Conservation (phyloP, 2,113 vertebrate genomes). For the Mionectes macconnelli region DNA sequence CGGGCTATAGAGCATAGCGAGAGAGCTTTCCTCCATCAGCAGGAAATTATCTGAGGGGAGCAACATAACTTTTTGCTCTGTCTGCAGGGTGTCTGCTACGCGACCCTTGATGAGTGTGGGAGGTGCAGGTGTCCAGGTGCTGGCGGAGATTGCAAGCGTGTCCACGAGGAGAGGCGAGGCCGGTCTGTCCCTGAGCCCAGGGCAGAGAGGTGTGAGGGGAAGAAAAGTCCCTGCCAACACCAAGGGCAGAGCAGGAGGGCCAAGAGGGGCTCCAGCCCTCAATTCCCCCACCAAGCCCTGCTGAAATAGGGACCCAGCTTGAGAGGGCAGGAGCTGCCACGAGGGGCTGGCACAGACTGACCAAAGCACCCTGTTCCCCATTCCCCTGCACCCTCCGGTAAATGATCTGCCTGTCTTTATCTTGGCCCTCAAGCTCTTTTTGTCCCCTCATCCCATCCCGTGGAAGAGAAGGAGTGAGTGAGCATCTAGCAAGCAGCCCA, state of each 20-base stretch:
- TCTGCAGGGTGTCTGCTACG: accelerated
- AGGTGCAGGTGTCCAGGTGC: accelerated
- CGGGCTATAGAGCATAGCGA: too few relatives aligned
- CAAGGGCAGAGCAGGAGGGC: background rate
- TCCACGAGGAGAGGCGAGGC: accelerated
- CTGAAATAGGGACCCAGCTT: accelerated
- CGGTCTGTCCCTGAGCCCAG: too few relatives aligned
- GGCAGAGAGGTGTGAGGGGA: accelerated
- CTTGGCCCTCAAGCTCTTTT: background rate
- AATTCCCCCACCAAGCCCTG: accelerated
- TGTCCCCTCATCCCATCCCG: background rate
- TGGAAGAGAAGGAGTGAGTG: background rate
- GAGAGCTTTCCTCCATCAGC: background rate
- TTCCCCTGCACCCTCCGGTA: accelerated
- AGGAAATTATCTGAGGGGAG: background rate
- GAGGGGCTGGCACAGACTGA: background rate
- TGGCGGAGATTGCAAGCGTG: accelerated
- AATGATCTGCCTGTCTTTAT: background rate
- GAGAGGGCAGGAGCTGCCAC: too few relatives aligned
- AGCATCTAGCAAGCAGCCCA: background rate
- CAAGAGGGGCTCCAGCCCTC: background rate
- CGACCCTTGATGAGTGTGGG: accelerated
- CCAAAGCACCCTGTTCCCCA: accelerated
- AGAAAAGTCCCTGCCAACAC: background rate
- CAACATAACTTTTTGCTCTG: accelerated